phyloP scores from a whole-genome alignment of 35 echinoderm and acorn worm species.

The Heliocidaris erythrogramma region DNA sequence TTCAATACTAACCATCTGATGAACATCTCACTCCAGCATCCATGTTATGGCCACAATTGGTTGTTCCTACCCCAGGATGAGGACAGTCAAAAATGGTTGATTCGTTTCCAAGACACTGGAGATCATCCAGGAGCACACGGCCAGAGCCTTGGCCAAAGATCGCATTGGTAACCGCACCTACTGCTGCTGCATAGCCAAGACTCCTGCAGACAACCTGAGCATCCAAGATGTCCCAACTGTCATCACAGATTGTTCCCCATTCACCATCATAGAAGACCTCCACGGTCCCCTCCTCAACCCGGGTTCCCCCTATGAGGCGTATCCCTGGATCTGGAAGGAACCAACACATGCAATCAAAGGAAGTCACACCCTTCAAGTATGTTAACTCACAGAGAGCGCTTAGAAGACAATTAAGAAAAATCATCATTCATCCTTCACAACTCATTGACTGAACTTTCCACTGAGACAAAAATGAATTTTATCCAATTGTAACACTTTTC shows the following conservation, averaged over 20 bases:
- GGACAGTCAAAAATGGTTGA: slow-evolving; percentile 13
- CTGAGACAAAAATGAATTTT: no score
- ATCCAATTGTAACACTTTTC: no score
- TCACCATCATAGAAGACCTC: slow-evolving; percentile 6
- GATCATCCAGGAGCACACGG: slow-evolving; percentile 19
- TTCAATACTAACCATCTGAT: background rate
- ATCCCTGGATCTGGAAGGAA: background rate
- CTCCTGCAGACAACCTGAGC: slow-evolving; percentile 19
- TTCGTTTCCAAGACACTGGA: slow-evolving; percentile 43
- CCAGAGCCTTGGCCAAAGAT: slow-evolving; percentile 52
- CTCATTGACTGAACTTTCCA: no score
- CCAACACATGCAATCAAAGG: no score
- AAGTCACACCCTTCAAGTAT: no score
- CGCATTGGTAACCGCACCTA: background rate
- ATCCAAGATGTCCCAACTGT: background rate
- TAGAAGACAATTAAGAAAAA: no score
- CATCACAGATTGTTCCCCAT: background rate
- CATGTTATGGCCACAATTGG: slow-evolving; percentile 40
- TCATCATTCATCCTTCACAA: no score
- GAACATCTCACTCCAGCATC: slow-evolving; percentile 45
- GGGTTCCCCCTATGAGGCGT: background rate
- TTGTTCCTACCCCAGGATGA: background rate
- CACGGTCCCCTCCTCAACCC: background rate
- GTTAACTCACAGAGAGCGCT: no score
- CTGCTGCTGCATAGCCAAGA: background rate